Base-by-base conservation (phyloP, 2,888 invertebrate genomes). In the Eucriotettix oculatus region DNA sequence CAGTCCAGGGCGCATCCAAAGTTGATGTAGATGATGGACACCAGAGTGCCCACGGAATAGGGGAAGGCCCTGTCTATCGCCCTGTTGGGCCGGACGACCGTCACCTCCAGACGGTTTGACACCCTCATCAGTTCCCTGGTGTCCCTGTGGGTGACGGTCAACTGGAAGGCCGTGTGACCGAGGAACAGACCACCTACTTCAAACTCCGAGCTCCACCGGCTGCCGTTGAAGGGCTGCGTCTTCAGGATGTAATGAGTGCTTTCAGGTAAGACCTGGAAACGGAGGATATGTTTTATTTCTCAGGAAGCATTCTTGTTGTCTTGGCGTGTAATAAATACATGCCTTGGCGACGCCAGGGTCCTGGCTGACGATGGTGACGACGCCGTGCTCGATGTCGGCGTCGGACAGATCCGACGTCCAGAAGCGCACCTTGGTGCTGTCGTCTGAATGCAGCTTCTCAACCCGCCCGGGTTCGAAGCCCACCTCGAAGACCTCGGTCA, bases 1-100 rank as follows among this genome's bases (percentile, higher is more conserved):
- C 89, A 81, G 70, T 92, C 86, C 71, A 93, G 78, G 0, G 92
- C 90, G 69, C 92, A 91, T 0, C 94, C 93, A 74, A 93, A 93
- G 76, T 93, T 93, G 60, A 94, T 85, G 69, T 90, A 93, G 67
- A 92, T 82, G 57, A 93, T 75, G 0, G 87, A 85, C 52, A 88
- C 85, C 56, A 93, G 78, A 55, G 82, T 74, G 2, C 85, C 85
- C 9, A 93, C 87, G 61, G 87, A 86, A 53, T 77, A 79, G 0
- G 84, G 83, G 69, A 93, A 93, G 9, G 88, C 72, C 12, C 75
- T 79, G 73, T 91, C 90, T 52, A 91, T 82, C 43, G 81, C 66
- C 29, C 86, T 76, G 58, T 81, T 74, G 48, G 80, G 78, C 1
- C 87, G 75, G 60, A 79, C 73, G 5, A 87, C 81, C 0, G 78